Evolutionary conservation across 2,797 vertebrate genomes (phyloP).

Genomic region (Mormyrops attenuatus): DNA sequence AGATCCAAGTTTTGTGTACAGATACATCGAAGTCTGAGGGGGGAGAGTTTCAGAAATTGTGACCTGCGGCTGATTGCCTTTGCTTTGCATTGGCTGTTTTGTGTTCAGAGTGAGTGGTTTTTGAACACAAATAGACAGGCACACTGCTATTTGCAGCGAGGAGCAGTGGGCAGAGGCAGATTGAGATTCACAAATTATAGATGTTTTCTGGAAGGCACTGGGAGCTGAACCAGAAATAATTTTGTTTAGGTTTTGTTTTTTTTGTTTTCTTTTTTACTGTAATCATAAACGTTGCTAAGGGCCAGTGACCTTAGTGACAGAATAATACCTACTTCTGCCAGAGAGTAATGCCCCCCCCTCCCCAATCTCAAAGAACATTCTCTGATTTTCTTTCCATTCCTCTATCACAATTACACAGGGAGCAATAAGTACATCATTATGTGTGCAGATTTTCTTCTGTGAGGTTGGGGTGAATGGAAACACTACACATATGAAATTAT

Average conservation of each 20-base stretch:
- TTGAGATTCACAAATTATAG: conserved; percentile 68
- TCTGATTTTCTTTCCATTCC: background rate
- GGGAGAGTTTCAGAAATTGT: background rate
- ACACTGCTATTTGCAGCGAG: conserved; percentile 18
- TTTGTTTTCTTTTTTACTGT: background rate
- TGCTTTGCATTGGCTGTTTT: background rate
- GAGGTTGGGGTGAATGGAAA: background rate
- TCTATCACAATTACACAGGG: background rate
- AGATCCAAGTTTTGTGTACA: background rate
- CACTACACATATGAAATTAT: background rate
- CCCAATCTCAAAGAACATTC: background rate
- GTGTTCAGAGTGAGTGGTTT: background rate
- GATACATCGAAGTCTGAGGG: background rate
- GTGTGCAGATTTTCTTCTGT: background rate
- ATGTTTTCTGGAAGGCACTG: conserved; percentile 51
- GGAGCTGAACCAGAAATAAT: conserved; percentile 31
- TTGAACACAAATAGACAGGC: background rate
- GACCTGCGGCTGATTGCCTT: background rate
- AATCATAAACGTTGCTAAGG: background rate
- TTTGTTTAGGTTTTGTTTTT: background rate
- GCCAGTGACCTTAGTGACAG: background rate
- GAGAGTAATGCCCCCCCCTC: background rate
- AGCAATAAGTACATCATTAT: background rate
- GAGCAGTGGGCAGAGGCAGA: conserved; percentile 64
- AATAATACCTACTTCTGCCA: background rate